Evolutionary conservation across 2,797 vertebrate species (phyloP), one percentile per base, ranked within the genome.

Genomic region (Mormyrops attenuatus): DNA sequence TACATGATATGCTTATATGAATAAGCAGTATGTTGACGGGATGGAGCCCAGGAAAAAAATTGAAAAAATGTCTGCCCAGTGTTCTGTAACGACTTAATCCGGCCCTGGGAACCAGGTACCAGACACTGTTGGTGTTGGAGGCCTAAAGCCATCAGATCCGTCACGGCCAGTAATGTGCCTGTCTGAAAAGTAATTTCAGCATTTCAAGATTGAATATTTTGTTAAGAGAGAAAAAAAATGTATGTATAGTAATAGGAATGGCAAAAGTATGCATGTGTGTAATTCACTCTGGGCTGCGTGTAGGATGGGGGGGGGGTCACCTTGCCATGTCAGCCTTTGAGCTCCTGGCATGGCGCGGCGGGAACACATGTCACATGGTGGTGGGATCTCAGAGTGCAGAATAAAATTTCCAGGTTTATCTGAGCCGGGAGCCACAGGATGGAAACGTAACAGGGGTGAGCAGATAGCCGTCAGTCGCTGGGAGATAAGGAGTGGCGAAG

Each of bases 331-430:
- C 47, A 90, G 57, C 13, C 41, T 38, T 34, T 5, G 17, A 0
- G 30, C 50, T 13, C 84, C 73, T 88, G 26, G 17, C 87, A 38
- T 1, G 44, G 57, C 15, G 30, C 63, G 41, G 88, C 38, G 44
- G 73, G 15, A 5, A 38, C 41, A 49, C 77, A n/a, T 85, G 53
- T 66, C 87, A 82, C 77, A 38, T 4, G 49, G 53, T 26, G 53
- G 73, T 38, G 15, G 55, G 26, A 34, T 44, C 73, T 66, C 57
- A 17, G 66, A 38, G 80, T 86, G 44, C 41, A 91, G 90, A 92
- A 92, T 90, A 91, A 91, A 91, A 90, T 90, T 92, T 93, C 89
- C 88, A 90, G 80, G 87, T 93, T 90, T 92, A 92, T 93, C 90
- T 89, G 85, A 86, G 88, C 77, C 88, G 38, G 88, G 91, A 93